Evolutionary conservation across 2,113 vertebrate species (phyloP), one percentile per base, ranked within the genome.

Genomic region (Halichoerus grypus): DNA sequence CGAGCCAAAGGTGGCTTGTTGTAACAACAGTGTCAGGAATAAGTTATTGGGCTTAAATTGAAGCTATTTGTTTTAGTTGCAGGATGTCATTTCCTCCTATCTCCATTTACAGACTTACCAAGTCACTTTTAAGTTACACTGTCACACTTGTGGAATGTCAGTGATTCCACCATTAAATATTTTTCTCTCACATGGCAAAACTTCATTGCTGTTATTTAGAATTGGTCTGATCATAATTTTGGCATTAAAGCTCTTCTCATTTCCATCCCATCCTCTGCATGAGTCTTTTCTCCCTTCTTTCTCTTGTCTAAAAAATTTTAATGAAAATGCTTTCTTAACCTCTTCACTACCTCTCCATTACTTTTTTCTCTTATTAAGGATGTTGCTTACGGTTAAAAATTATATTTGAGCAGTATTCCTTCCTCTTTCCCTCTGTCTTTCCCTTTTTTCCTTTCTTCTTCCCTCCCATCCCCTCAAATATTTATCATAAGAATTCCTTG

Each of bases 1-100:
- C 81, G 88, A 95, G 63, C 80, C 69, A 88, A 82, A 97, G 88
- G 85, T 77, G 71, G 11, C 90, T 94, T 55, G 39, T 79, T 71
- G 36, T 61, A 83, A 71, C 19, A 72, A 7, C 8, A 86, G 63
- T 72, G 63, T 19, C 26, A 91, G 31, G 76, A 76, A 18, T 90
- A 87, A 86, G 67, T 87, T 81, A 84, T 16, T 85, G 55, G 49
- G 36, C 24, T 97, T 96, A 89, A 85, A 79, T 69, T 83, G 72
- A 95, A 5, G n/a, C 83, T 67, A 22, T 95, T 82, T 33, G 22
- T 76, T 91, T 86, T 91, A 88, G 24, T 95, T 96, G 18, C 33
- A 61, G 51, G 22, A 51, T 90, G 22, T 94, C 77, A 79, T 85
- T 90, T 94, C 91, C 57, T n/a, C 13, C 33, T 49, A 59, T 77